These are phyloP conservation scores for Circaetus cinerascens DNA, from an alignment of 2,113 vertebrate species.

Conservation along the genomic window DNA sequence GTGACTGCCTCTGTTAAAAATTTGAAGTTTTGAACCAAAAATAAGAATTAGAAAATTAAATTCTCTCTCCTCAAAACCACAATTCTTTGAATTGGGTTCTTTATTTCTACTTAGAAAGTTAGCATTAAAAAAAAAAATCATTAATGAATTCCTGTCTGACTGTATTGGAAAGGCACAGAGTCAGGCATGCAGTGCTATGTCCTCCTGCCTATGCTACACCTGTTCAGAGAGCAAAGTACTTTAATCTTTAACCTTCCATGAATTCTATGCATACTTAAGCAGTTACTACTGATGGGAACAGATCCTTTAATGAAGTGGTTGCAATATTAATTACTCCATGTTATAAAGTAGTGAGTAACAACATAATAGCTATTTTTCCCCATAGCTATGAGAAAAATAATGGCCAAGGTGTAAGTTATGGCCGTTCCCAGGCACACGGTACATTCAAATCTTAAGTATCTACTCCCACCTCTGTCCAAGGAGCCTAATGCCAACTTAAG, in stretches of 20 bases:
- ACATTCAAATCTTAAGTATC: neutral
- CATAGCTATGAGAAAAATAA: neutral
- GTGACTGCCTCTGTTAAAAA: neutral
- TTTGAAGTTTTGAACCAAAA: neutral
- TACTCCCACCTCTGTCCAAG: neutral
- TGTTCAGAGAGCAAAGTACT: neutral
- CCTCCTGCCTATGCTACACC: neutral
- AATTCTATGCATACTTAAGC: neutral
- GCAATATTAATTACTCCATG: neutral
- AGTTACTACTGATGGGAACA: neutral
- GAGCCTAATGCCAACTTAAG: neutral
- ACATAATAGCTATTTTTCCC: slow-evolving; percentile 1
- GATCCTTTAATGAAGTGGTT: neutral
- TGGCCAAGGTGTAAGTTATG: neutral
- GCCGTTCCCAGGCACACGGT: neutral
- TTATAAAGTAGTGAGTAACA: neutral
- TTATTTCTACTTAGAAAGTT: neutral
- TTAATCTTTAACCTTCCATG: neutral
- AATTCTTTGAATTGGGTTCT: neutral
- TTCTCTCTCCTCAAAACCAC: neutral
- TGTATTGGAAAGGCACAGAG: neutral
- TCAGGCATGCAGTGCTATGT: accelerated
- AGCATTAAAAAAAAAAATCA: neutral
- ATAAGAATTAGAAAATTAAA: neutral
- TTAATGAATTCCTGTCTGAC: neutral